Evolutionary conservation across 1,140 invertebrate genomes (phyloP), one percentile per base, ranked within the genome.

Genomic region (Pseudomyrmex concolor): DNA sequence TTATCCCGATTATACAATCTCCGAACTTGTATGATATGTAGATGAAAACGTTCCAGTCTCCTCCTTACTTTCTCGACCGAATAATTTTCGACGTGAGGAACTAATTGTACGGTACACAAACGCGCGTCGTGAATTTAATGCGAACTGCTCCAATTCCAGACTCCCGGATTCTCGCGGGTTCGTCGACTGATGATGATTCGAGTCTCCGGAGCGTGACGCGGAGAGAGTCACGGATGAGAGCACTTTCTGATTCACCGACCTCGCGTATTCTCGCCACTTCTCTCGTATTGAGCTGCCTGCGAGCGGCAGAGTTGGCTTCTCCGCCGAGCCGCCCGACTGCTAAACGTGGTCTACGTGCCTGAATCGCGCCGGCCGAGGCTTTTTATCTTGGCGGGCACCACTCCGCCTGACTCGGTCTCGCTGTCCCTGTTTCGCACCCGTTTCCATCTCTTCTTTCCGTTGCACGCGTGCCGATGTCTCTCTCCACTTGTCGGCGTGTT

Each of bases 331-430:
- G 76, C 66, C 77, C 90, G 90, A 90, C 87, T 89, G 91, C 86
- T 89, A 85, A 91, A 59, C 86, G 90, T 91, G 80, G 86, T 92
- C 91, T 93, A 91, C 92, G 91, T 90, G 92, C 81, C 87, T 76
- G 85, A 59, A 74, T 60, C 57, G 51, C 19, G 22, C 5, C 64
- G 5, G 13, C 45, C 70, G 62, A 5, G 66, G 87, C 84, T 86
- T 84, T 89, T 89, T 89, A 89, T 89, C 86, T 74, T 22, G 57
- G 55, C 17, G n/a, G 59, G 48, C 12, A 19, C 77, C 59, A 48
- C 50, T 43, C 60, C 22, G 45, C 62, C 12, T 72, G 13, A n/a
- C n/a, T 83, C 57, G 50, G 17, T 78, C 74, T 68, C 50, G 17
- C 34, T 64, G 34, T 51, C 55, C 55, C 81, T 13, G 25, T 57